A percentile compares a stretch with the other conserved stretches of the same genome.
Conservation (phyloP, 2,888 invertebrate genomes). For the Nomada ferruginata region DNA sequence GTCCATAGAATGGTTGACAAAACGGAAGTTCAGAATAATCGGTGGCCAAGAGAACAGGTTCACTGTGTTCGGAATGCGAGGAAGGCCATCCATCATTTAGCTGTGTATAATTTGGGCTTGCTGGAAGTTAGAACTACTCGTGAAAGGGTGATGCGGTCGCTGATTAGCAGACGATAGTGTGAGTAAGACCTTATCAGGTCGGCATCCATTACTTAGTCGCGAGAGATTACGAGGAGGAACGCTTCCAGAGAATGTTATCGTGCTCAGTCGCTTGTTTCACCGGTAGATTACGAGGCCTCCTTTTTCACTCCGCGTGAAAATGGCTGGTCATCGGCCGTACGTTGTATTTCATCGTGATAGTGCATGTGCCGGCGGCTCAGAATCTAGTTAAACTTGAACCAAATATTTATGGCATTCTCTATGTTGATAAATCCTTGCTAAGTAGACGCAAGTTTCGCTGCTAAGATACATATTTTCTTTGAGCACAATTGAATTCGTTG, state of each 20-base stretch:
- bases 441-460: no score
- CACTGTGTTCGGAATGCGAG: conserved; percentile 40
- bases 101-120: conserved; percentile 74
- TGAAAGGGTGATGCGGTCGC: conserved; percentile 64
- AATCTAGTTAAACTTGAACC: no score
- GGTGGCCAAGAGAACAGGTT: conserved; percentile 17
- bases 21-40: conserved; percentile 29
- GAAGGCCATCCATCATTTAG: conserved; percentile 78
- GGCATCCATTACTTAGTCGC: conserved; percentile 79
- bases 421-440: neutral
- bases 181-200: conserved; percentile 75
- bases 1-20: conserved; percentile 31
- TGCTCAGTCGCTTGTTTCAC: conserved; percentile 57
- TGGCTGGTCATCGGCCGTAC: conserved; percentile 30
- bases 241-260: conserved; percentile 70
- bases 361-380: neutral
- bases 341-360: conserved; percentile 2
- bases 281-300: conserved; percentile 51
- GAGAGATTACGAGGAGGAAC: conserved; percentile 74
- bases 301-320: conserved; percentile 51
- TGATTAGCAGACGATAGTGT: conserved; percentile 50
- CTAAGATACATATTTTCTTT: no score
- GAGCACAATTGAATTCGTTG: no score
- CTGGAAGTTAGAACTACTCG: conserved; percentile 65
- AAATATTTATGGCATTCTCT: neutral